Conservation (phyloP, 2,888 invertebrate genomes). For the Neocrepidodera transversa region DNA sequence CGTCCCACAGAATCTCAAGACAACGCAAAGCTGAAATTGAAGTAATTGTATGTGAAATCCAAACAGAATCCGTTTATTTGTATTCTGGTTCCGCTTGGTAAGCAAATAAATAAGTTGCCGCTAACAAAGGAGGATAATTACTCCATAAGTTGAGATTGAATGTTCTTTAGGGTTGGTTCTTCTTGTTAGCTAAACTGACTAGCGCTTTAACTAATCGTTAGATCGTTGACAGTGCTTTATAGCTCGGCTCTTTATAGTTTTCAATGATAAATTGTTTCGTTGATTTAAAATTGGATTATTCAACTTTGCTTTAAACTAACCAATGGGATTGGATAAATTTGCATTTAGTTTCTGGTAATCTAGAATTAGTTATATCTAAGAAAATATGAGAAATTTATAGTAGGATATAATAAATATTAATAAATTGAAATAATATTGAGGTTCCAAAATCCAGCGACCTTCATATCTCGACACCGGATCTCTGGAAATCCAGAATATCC, state of each 20-base stretch:
- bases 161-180: constrained; percentile 13
- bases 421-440: too few species aligned
- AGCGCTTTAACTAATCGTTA: constrained; percentile 4
- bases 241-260: background rate
- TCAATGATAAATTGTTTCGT: background rate
- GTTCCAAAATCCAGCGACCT: background rate
- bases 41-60: constrained; percentile 41
- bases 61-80: constrained; percentile 40
- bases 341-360: too few species aligned
- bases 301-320: too few species aligned
- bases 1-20: too few species aligned
- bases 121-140: constrained; percentile 40
- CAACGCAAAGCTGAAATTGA: constrained; percentile 18
- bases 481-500: constrained; percentile 10
- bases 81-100: constrained; percentile 34
- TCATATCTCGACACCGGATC: constrained; percentile 2
- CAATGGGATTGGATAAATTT: too few species aligned
- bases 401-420: too few species aligned
- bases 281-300: too few species aligned
- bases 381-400: too few species aligned
- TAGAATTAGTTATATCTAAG: too few species aligned
- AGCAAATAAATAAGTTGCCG: constrained; percentile 38
- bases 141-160: constrained; percentile 37
- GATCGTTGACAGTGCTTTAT: background rate
- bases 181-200: background rate